Evolutionary conservation across 2,888 invertebrate genomes (phyloP).

Genomic region (Tanaodytes sp.): DNA sequence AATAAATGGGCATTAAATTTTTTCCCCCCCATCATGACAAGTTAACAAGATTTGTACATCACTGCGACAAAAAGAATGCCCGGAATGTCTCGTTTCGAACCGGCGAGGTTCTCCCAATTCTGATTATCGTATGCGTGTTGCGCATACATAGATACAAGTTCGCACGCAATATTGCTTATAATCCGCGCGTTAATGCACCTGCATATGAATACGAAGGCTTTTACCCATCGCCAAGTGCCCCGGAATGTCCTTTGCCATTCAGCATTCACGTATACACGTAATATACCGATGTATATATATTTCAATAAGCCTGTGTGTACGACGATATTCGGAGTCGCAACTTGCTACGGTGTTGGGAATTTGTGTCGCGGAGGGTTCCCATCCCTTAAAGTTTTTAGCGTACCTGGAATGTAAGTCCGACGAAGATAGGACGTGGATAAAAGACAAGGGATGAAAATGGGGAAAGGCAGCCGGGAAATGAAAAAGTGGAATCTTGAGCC

Average conservation of each 20-base stretch:
- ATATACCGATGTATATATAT: too few relatives aligned
- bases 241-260: slow-evolving; percentile 56
- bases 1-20: neutral
- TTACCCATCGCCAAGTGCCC: slow-evolving; percentile 47
- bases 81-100: slow-evolving; percentile 18
- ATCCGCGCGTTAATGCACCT: slow-evolving; percentile 31
- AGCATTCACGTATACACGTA: slow-evolving; percentile 50
- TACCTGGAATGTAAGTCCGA: slow-evolving; percentile 56
- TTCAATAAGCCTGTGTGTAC: too few relatives aligned
- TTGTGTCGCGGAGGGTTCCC: slow-evolving; percentile 66
- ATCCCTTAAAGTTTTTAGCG: slow-evolving; percentile 63
- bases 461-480: slow-evolving; percentile 28
- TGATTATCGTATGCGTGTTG: neutral
- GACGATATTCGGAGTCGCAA: too few relatives aligned
- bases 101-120: slow-evolving; percentile 25
- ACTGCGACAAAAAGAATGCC: slow-evolving; percentile 7
- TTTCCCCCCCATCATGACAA: neutral
- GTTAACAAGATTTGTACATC: slow-evolving; percentile 20
- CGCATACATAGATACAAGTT: neutral
- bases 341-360: slow-evolving; percentile 65
- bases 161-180: slow-evolving; percentile 44
- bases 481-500: slow-evolving; percentile 38
- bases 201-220: slow-evolving; percentile 2
- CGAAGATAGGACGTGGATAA: slow-evolving; percentile 19
- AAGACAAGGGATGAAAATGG: slow-evolving; percentile 10